Evolutionary conservation across 2,888 invertebrate species (phyloP).

Genomic region (Plutella xylostella): DNA sequence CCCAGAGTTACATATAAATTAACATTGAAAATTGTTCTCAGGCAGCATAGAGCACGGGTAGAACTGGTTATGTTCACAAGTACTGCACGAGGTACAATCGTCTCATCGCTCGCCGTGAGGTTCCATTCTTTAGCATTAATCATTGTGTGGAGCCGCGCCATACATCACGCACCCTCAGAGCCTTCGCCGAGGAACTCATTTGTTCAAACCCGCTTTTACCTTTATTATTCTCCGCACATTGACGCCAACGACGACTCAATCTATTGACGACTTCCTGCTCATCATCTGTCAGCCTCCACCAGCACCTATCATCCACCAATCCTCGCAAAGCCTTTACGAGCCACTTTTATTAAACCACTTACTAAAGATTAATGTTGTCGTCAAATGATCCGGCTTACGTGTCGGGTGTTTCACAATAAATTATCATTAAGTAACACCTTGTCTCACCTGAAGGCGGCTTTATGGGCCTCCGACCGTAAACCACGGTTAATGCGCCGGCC

Average conservation of each 20-base stretch:
- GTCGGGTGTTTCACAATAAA: slow-evolving; percentile 57
- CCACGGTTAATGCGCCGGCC: slow-evolving; percentile 36
- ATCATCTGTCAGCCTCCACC: slow-evolving; percentile 34
- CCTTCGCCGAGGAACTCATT: slow-evolving; percentile 37
- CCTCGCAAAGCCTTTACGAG: slow-evolving; percentile 28
- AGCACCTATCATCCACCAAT: no score
- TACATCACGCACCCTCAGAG: slow-evolving; percentile 52
- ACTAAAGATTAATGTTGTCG: slow-evolving; percentile 56
- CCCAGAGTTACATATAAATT: no score
- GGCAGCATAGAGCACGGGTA: no score
- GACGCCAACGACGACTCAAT: slow-evolving; percentile 65
- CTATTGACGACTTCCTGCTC: slow-evolving; percentile 52
- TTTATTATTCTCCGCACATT: slow-evolving; percentile 51
- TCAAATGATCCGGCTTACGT: slow-evolving; percentile 39
- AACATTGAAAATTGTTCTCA: no score
- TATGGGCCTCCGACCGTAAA: slow-evolving; percentile 47
- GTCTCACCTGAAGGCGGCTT: slow-evolving; percentile 42
- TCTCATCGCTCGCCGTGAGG: slow-evolving; percentile 27
- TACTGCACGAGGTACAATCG: slow-evolving; percentile 12
- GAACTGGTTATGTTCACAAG: no score
- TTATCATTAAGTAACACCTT: slow-evolving; percentile 64
- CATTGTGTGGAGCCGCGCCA: slow-evolving; percentile 33
- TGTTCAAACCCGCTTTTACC: slow-evolving; percentile 37
- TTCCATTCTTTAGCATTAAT: slow-evolving; percentile 41
- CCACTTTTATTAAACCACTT: slow-evolving; percentile 44